phyloP scores from a whole-genome alignment of 2,797 vertebrate species.

The Labeo calbasu region DNA sequence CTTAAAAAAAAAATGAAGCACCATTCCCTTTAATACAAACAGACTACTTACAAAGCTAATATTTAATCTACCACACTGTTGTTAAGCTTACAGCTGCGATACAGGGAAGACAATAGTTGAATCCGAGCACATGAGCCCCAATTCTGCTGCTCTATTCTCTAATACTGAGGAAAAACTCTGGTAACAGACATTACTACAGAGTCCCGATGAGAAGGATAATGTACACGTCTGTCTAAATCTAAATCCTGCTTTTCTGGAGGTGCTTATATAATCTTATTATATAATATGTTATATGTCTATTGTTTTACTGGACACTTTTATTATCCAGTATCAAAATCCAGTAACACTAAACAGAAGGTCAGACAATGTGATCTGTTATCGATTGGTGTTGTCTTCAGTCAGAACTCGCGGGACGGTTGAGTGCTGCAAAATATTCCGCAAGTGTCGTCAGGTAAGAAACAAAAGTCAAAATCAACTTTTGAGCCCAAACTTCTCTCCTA shows the following conservation, averaged over 20 bases:
- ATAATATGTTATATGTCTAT: background rate
- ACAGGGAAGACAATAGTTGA: background rate
- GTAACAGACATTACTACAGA: conserved; percentile 29
- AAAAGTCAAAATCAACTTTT: background rate
- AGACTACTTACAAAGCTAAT: background rate
- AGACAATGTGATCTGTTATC: background rate
- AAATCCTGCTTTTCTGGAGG: background rate
- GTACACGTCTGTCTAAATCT: background rate
- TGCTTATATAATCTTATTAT: background rate
- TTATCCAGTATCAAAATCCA: background rate
- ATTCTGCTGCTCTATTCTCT: background rate
- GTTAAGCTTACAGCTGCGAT: background rate
- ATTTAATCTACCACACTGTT: background rate
- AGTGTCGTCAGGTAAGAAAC: background rate
- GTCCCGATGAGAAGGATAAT: background rate
- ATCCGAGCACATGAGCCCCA: background rate
- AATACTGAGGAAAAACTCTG: background rate
- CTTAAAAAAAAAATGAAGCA: background rate
- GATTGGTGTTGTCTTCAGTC: conserved; percentile 30
- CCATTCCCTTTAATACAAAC: background rate
- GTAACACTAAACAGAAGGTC: background rate
- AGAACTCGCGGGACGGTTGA: conserved; percentile 56
- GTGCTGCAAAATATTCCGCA: background rate
- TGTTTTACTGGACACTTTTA: background rate
- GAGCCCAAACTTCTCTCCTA: too few species aligned